A percentile compares a stretch with the other conserved stretches of the same genome.
Evolutionary conservation across 2,797 vertebrate genomes (phyloP).

Genomic region (Leucoraja ocellata): DNA sequence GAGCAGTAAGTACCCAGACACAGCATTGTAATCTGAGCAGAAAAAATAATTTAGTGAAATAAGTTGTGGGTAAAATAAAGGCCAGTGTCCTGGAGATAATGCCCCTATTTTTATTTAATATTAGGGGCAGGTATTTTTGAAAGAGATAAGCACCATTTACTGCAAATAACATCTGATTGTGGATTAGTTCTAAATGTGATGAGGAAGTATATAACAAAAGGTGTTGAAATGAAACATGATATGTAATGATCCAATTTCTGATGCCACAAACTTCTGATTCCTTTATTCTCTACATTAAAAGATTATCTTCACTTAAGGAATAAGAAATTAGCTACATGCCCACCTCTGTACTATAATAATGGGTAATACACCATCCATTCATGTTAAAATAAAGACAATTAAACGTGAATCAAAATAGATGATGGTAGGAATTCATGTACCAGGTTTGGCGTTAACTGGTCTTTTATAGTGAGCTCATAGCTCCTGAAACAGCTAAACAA

Average conservation of each 20-base stretch:
- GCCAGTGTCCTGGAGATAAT: neutral
- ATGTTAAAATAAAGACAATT: neutral
- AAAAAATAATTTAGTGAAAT: neutral
- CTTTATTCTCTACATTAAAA: neutral
- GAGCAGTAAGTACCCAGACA: neutral
- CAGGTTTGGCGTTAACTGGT: neutral
- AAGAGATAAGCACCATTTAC: neutral
- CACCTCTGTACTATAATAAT: neutral
- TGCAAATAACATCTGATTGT: neutral
- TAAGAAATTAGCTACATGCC: neutral
- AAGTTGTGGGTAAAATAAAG: neutral
- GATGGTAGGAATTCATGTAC: neutral
- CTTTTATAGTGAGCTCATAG: neutral
- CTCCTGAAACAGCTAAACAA: neutral
- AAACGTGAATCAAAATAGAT: neutral
- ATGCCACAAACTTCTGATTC: neutral
- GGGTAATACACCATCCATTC: neutral
- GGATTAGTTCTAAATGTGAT: no score
- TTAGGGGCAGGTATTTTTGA: neutral
- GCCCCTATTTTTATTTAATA: no score
- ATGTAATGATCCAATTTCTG: neutral
- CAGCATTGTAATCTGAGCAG: neutral
- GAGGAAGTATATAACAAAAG: neutral
- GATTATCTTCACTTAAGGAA: neutral
- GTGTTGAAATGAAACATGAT: no score